Evolutionary conservation across 2,113 vertebrate genomes (phyloP), one percentile per base, ranked within the genome.

Genomic region (Lepisosteus oculatus): DNA sequence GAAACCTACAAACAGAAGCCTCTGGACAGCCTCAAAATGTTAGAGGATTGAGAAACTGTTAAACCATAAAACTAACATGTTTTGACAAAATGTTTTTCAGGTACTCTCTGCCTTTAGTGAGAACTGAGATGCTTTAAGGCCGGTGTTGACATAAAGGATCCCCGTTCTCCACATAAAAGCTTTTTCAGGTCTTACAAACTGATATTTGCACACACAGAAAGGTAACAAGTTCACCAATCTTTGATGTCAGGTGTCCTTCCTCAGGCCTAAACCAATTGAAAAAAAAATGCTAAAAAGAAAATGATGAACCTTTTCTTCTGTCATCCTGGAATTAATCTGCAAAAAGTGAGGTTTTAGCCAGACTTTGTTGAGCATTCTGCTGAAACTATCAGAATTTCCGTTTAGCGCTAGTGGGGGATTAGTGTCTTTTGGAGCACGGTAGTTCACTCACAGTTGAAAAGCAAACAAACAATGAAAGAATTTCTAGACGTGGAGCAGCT

Each of bases 401-500:
- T 80, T 93, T 82, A 29, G 78, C 79, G 86, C 80, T 73, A 55
- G 74, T 76, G 78, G 80, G 73, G 79, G 84, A 89, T 92, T 92
- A 89, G 78, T 77, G 61, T 71, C 79, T 69, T 70, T 79, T 81
- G 72, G 72, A 83, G 80, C 81, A 71, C 68, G 78, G 76, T 76
- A 85, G 83, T 85, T 89, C 86, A 84, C 80, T 80, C 71, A 76
- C 81, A 84, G 81, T 76, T 85, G 82, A 81, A 92, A 89, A 91
- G 86, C 29, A 29, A 84, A 89, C 81, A 80, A 81, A 79, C 76
- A 83, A 82, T 76, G 79, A 82, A 89, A 86, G 83, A 87, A 87
- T 87, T 86, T 89, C 79, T 84, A 79, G 71, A 74, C 80, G 81
- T 83, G 85, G 88, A 92, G 89, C 83, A 85, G 83, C 55, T 76